Evolutionary conservation across 2,888 invertebrate genomes (phyloP).

Genomic region (Hoplodrina blanda): DNA sequence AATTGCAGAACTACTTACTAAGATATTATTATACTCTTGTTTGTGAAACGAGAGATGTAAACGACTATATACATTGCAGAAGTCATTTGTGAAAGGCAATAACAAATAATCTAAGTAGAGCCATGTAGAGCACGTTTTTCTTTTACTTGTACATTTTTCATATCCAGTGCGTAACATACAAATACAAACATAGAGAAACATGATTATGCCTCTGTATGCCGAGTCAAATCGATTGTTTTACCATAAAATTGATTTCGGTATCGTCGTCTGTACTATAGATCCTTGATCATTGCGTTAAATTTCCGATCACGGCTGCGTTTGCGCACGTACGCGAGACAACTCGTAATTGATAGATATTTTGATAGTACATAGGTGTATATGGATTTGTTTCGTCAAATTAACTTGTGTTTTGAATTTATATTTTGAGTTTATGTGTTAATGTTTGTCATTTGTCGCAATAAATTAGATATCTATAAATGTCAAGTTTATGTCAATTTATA

Average conservation of each 20-base stretch:
- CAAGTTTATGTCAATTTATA: not conserved
- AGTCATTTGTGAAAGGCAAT: conserved; percentile 31
- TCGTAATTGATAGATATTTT: conserved; percentile 52
- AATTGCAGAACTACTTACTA: conserved; percentile 19
- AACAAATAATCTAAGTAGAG: conserved; percentile 10
- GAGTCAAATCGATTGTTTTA: conserved; percentile 53
- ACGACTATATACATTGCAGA: conserved; percentile 18
- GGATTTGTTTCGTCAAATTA: conserved; percentile 29
- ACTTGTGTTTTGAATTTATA: conserved; percentile 1
- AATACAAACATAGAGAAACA: conserved; percentile 18
- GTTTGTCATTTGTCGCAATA: not conserved
- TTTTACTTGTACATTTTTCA: conserved; percentile 36
- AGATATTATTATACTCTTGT: not conserved
- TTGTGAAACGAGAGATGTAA: conserved; percentile 10
- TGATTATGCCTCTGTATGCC: conserved; percentile 33
- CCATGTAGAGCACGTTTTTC: not conserved
- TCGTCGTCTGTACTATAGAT: conserved; percentile 55
- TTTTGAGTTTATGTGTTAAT: not conserved
- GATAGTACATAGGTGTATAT: conserved; percentile 24
- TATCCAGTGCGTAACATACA: conserved; percentile 38
- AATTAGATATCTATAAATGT: conserved; percentile 4
- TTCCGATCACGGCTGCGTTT: conserved; percentile 71
- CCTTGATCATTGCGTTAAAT: conserved; percentile 66
- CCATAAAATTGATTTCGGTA: conserved; percentile 56
- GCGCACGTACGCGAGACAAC: conserved; percentile 59